Percentiles rank a stretch among this genome's conserved stretches.
phyloP scores from a whole-genome alignment of 2,797 vertebrate genomes.

The Alauda arvensis region DNA sequence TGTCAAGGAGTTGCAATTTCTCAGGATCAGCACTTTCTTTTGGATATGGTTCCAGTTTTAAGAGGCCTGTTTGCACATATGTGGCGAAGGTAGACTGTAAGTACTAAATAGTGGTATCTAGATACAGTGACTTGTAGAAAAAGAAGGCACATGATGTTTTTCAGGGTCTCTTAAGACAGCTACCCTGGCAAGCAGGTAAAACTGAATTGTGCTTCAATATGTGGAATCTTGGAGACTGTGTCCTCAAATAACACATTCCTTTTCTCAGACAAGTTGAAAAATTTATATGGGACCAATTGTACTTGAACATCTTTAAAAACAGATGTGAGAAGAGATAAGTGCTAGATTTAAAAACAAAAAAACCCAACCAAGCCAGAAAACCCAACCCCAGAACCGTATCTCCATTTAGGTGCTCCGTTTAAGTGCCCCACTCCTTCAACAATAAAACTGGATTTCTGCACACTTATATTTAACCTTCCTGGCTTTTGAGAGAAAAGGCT shows the following conservation, averaged over 20 bases:
- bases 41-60: neutral
- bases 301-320: neutral
- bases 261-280: neutral
- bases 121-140: neutral
- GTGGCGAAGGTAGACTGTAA: neutral
- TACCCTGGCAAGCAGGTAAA: neutral
- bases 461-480: neutral
- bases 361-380: neutral
- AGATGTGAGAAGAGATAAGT: neutral
- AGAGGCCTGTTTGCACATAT: neutral
- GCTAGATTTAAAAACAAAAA: neutral
- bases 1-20: neutral
- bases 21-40: neutral
- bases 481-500: neutral
- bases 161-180: neutral
- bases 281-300: neutral
- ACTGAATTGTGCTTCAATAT: neutral
- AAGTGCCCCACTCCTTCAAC: neutral
- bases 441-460: neutral
- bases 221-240: neutral
- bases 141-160: neutral
- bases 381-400: fast-evolving
- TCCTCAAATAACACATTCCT: neutral
- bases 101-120: neutral
- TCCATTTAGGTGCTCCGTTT: neutral